A percentile compares a stretch with the other conserved stretches of the same genome.
Evolutionary conservation across 1,140 invertebrate genomes (phyloP).

Genomic region (Lordiphosa clarofinis): DNA sequence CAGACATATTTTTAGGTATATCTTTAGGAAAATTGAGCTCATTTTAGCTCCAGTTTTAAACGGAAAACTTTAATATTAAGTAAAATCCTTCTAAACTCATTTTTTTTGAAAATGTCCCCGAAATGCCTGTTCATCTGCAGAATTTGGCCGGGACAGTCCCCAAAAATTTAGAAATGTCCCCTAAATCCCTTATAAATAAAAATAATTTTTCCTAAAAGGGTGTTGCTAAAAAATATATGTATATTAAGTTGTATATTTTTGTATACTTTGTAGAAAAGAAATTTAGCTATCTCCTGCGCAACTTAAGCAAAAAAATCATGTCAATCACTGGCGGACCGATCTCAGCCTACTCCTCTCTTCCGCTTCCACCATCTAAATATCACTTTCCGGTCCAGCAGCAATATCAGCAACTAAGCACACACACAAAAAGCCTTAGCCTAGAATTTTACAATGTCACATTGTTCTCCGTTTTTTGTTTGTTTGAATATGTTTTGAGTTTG

Average conservation of each 20-base stretch:
- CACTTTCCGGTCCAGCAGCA: constrained; percentile 50
- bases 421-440: constrained; percentile 64
- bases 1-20: no score
- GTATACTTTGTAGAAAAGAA: constrained; percentile 65
- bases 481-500: constrained; percentile 49
- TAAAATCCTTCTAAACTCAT: no score
- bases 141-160: no score
- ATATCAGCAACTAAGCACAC: constrained; percentile 49
- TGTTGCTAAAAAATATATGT: no score
- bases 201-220: no score
- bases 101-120: no score
- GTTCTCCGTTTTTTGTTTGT: constrained; percentile 29
- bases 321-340: constrained; percentile 26
- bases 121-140: no score
- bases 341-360: constrained; percentile 21
- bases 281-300: constrained; percentile 66
- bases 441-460: constrained; percentile 71
- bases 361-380: constrained; percentile 39
- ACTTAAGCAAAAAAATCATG: constrained; percentile 54
- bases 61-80: no score
- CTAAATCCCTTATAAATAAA: no score
- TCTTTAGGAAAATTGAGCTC: no score
- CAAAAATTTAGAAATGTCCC: no score
- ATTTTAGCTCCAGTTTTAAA: no score
- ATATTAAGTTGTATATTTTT: constrained; percentile 30